Percentiles rank a stretch among this genome's conserved stretches.
Conservation (phyloP, 2,113 vertebrate genomes). For the Archilochus colubris region DNA sequence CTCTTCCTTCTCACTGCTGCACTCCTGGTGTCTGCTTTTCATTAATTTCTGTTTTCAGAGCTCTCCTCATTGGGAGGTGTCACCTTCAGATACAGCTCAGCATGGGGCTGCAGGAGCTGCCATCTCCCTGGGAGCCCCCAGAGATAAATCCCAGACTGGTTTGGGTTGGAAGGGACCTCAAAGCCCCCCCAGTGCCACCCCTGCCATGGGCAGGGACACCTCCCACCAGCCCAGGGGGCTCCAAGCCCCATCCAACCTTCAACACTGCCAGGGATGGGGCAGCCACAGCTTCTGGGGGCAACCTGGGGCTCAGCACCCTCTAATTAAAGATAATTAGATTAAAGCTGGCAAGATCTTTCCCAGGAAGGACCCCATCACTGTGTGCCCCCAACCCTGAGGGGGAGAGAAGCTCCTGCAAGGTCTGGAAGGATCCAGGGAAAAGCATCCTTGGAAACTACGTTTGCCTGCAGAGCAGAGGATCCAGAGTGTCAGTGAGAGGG, state of each 20-base stretch:
- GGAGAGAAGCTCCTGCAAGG: background rate
- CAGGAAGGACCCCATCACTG: background rate
- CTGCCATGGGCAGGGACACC: too few relatives aligned
- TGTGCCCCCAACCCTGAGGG: background rate
- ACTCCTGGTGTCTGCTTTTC: background rate
- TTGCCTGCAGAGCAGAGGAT: background rate
- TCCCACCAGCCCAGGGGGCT: too few relatives aligned
- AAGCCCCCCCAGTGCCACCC: too few relatives aligned
- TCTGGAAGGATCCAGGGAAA: background rate
- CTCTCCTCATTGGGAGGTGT: background rate
- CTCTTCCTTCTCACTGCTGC: background rate
- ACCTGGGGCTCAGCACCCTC: too few relatives aligned
- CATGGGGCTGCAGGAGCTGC: background rate
- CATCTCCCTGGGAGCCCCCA: background rate
- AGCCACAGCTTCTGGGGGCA: too few relatives aligned
- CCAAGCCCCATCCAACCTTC: too few relatives aligned
- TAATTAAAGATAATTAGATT: too few relatives aligned
- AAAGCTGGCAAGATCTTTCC: background rate
- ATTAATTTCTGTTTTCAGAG: slow-evolving; percentile 4
- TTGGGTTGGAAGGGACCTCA: too few relatives aligned
- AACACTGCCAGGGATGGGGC: too few relatives aligned
- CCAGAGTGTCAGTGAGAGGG: background rate
- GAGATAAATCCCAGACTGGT: background rate
- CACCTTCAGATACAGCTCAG: background rate
- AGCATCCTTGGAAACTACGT: background rate